Evolutionary conservation across 2,888 invertebrate genomes (phyloP).

Genomic region (Conchocele bisecta): DNA sequence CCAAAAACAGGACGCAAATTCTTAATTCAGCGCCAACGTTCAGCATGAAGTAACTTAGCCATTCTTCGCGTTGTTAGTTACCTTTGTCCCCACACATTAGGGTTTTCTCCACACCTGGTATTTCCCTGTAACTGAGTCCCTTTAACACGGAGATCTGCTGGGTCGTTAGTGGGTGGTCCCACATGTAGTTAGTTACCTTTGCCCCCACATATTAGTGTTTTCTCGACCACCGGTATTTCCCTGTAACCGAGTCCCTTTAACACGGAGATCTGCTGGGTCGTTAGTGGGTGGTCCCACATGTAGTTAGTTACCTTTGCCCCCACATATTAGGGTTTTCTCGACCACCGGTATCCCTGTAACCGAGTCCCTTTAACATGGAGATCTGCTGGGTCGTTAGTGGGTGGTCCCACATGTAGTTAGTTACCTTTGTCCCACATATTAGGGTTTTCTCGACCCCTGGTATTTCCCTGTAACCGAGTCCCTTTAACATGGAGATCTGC

Average conservation of each 20-base stretch:
- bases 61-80: constrained; percentile 97
- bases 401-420: constrained; percentile 97
- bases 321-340: constrained; percentile 94
- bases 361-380: constrained; percentile 87
- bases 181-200: no score
- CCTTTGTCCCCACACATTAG: no score
- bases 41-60: constrained; percentile 99
- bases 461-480: constrained; percentile 91
- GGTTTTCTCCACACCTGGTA: no score
- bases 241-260: constrained; percentile 90
- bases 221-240: constrained; percentile 92
- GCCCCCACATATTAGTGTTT: constrained; percentile 97
- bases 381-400: constrained; percentile 92
- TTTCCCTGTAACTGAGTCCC: no score
- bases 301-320: constrained; percentile 89
- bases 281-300: constrained; percentile 98
- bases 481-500: constrained; percentile 89
- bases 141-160: no score
- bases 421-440: constrained; percentile 93
- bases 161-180: no score
- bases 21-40: no score
- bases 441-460: constrained; percentile 93
- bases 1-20: no score
- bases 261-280: constrained; percentile 88
- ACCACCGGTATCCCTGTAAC: constrained; percentile 94